Percentiles rank a stretch among this genome's conserved stretches.
These are phyloP conservation scores for Parapsyche elsis DNA, from an alignment of 1,140 invertebrate genomes.

Conservation along the genomic window DNA sequence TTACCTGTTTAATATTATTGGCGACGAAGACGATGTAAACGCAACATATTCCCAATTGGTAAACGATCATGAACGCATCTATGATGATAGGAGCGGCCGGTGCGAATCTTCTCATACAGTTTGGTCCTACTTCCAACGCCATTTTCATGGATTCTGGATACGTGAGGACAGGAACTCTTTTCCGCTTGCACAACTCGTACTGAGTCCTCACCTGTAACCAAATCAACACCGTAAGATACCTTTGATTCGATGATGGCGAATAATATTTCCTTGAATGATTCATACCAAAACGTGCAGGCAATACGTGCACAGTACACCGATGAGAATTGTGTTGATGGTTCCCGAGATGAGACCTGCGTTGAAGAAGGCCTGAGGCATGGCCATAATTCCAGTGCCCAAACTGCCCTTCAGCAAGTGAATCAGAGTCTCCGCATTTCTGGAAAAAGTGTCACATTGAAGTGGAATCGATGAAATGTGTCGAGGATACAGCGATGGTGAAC, in stretches of 20 bases:
- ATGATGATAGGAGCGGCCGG: conserved; percentile 69
- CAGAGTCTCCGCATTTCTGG: conserved; percentile 74
- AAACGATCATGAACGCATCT: conserved; percentile 81
- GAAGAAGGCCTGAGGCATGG: conserved; percentile 82
- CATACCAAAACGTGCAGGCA: conserved; percentile 75
- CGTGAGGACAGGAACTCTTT: conserved; percentile 69
- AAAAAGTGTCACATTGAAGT: too few relatives aligned
- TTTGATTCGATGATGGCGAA: conserved; percentile 10
- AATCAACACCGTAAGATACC: neutral
- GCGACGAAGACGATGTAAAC: conserved; percentile 90
- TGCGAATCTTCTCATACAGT: conserved; percentile 68
- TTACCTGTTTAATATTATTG: conserved; percentile 76
- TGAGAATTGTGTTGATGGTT: conserved; percentile 69
- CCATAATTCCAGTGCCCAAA: conserved; percentile 82
- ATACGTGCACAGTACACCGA: conserved; percentile 73
- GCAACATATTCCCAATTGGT: conserved; percentile 90
- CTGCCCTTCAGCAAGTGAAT: conserved; percentile 79
- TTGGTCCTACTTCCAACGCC: conserved; percentile 71
- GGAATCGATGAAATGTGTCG: too few relatives aligned
- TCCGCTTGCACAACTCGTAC: conserved; percentile 69
- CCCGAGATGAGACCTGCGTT: conserved; percentile 77
- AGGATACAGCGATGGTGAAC: too few relatives aligned
- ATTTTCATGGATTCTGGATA: conserved; percentile 75
- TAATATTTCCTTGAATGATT: neutral
- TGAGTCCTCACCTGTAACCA: conserved; percentile 64